Percentiles rank a stretch among this genome's conserved stretches.
These are phyloP conservation scores for Crotophaga sulcirostris DNA, from an alignment of 2,113 vertebrate genomes.

Conservation along the genomic window DNA sequence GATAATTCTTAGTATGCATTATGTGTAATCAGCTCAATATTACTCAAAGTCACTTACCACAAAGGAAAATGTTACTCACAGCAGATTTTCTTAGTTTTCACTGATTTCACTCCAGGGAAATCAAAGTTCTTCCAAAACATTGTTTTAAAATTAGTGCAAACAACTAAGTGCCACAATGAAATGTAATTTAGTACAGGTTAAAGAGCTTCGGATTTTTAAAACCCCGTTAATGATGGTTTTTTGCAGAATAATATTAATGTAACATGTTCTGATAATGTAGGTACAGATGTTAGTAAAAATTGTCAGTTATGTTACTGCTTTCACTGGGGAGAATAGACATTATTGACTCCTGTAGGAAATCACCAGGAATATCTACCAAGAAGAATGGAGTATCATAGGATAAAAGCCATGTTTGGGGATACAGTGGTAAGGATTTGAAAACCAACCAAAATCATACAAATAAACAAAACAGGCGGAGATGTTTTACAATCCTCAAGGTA, in stretches of 20 bases:
- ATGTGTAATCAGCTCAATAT: neutral
- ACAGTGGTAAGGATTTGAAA: neutral
- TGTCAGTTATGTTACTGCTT: neutral
- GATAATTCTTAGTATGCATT: neutral
- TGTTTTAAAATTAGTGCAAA: neutral
- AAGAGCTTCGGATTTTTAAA: neutral
- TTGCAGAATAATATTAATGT: neutral
- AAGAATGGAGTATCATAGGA: neutral
- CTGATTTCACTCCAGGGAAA: neutral
- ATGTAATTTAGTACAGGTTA: neutral
- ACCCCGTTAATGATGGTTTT: neutral
- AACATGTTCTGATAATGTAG: neutral
- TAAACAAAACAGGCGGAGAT: neutral
- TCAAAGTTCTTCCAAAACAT: neutral
- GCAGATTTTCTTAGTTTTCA: neutral
- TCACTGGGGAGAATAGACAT: neutral
- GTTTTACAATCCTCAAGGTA: neutral
- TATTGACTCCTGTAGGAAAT: neutral
- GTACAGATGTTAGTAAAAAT: neutral
- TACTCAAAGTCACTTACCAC: neutral
- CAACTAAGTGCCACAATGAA: neutral
- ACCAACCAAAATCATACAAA: neutral
- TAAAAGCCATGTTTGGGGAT: neutral
- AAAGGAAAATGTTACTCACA: neutral
- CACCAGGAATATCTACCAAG: neutral